Evolutionary conservation across 2,888 invertebrate species (phyloP).

Genomic region (Geophilus truncorum): DNA sequence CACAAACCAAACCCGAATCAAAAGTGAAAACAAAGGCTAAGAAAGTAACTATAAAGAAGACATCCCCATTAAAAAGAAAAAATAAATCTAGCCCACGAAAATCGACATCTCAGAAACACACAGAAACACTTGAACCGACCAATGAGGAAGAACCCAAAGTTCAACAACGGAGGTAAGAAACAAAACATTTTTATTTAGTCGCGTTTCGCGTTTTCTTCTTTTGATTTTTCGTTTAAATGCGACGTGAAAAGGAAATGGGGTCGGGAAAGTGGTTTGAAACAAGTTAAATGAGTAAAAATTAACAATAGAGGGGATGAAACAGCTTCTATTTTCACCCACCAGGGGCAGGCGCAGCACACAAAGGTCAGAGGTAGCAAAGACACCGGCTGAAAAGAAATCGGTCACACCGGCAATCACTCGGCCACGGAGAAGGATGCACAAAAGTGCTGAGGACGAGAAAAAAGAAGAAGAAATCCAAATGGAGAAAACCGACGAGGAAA

Average conservation of each 20-base stretch:
- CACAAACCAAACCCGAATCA: neutral
- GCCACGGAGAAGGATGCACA: constrained; percentile 14
- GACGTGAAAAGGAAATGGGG: neutral
- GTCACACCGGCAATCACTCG: neutral
- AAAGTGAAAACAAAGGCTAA: constrained; percentile 3
- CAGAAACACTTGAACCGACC: neutral
- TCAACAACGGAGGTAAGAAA: neutral
- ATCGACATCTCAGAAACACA: neutral
- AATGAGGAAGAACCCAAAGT: neutral
- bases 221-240: no score
- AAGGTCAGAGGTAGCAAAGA: constrained; percentile 27
- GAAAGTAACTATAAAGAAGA: neutral
- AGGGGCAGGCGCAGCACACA: constrained; percentile 30
- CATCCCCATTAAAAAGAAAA: neutral
- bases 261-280: neutral
- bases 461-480: constrained; percentile 1
- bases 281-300: neutral
- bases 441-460: neutral
- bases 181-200: neutral
- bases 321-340: constrained; percentile 13
- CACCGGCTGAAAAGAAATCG: constrained; percentile 15
- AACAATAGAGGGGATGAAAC: constrained; percentile 9
- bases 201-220: no score
- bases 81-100: neutral
- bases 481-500: neutral